These are phyloP conservation scores for Flexamia atlantica DNA, from an alignment of 2,888 invertebrate species.

Conservation along the genomic window DNA sequence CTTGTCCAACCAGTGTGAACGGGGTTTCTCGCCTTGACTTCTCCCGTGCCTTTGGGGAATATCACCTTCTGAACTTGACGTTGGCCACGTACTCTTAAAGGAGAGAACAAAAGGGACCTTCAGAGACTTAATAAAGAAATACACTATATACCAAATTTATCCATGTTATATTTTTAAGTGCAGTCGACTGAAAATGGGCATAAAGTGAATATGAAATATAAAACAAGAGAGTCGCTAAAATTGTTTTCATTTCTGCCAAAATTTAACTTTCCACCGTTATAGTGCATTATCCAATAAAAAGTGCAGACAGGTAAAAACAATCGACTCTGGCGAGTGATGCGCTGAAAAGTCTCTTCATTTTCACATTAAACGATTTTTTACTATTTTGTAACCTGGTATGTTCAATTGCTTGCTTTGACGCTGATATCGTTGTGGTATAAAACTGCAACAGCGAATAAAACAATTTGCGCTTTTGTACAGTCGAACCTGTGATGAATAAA, in stretches of 20 bases:
- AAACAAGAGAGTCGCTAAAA: neutral
- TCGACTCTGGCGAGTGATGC: conserved; percentile 23
- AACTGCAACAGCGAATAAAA: conserved; percentile 18
- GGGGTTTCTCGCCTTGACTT: too few species aligned
- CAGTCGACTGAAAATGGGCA: too few species aligned
- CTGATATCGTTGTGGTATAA: conserved; percentile 16
- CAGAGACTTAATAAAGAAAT: too few species aligned
- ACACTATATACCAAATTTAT: too few species aligned
- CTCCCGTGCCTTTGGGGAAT: too few species aligned
- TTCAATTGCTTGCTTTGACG: conserved; percentile 21
- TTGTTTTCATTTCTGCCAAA: neutral
- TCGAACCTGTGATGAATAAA: conserved; percentile 33
- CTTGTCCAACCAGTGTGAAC: too few species aligned
- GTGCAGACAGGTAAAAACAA: conserved; percentile 11
- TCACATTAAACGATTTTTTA: conserved; percentile 30
- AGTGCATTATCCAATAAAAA: neutral
- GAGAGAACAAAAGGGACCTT: too few species aligned
- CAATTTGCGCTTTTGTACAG: conserved; percentile 27
- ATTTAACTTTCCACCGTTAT: neutral
- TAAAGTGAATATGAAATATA: too few species aligned
- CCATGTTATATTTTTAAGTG: too few species aligned
- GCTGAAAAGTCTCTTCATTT: conserved; percentile 15
- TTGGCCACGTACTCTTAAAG: too few species aligned
- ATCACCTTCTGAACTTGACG: too few species aligned
- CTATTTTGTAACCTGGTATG: neutral